phyloP scores from a whole-genome alignment of 2,113 vertebrate species.

The Gymnarchus niloticus region DNA sequence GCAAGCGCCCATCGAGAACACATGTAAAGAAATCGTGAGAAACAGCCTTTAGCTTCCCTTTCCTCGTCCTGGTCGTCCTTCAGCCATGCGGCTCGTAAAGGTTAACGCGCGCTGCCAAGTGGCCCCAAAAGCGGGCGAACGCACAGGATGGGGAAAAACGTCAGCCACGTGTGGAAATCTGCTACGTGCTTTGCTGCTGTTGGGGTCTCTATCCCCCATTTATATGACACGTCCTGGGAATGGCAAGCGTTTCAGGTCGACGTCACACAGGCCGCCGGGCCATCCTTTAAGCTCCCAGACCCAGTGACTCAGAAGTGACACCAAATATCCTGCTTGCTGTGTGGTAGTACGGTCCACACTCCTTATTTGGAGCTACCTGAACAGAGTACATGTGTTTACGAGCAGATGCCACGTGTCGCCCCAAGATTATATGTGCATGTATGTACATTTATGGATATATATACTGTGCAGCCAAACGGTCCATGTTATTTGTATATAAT shows the following conservation, averaged over 20 bases:
- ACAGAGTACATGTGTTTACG: not conserved
- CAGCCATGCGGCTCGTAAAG: too few species aligned
- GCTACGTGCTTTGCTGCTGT: not conserved
- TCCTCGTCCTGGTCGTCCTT: too few species aligned
- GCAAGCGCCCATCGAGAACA: not conserved
- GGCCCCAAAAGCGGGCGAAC: too few species aligned
- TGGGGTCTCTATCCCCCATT: not conserved
- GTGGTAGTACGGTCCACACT: not conserved
- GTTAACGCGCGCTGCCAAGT: too few species aligned
- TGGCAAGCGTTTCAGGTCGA: not conserved
- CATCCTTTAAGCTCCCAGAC: not conserved
- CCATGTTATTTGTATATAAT: not conserved
- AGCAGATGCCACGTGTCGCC: too few species aligned
- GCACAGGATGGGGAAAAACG: not conserved
- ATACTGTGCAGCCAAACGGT: not conserved
- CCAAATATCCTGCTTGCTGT: constrained; percentile 5
- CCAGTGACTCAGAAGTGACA: not conserved
- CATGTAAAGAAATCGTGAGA: not conserved
- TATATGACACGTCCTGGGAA: not conserved
- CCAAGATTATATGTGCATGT: too few species aligned
- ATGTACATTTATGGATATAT: too few species aligned
- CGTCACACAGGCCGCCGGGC: not conserved
- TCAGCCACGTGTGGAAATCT: not conserved
- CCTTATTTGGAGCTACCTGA: not conserved
- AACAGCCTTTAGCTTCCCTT: too few species aligned